These are phyloP conservation scores for Pelusios castaneus DNA, from an alignment of 2,113 vertebrate species.

Conservation along the genomic window DNA sequence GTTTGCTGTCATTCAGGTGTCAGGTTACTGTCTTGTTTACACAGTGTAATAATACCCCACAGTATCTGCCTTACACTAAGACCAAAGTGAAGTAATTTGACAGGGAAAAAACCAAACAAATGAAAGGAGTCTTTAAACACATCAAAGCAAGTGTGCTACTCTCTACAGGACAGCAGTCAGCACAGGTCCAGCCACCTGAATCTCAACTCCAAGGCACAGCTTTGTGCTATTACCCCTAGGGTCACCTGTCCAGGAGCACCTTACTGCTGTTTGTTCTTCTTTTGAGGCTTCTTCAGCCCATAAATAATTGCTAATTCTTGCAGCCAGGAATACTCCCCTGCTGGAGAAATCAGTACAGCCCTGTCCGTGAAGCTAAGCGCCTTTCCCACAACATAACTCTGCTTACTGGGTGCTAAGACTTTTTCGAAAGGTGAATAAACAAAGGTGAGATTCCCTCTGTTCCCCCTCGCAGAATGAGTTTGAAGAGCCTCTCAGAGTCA, in stretches of 20 bases:
- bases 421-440: too few relatives aligned
- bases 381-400: neutral
- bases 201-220: neutral
- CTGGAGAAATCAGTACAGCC: neutral
- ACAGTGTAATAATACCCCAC: neutral
- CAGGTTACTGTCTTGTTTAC: slow-evolving; percentile 25
- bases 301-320: accelerated
- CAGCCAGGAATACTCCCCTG: neutral
- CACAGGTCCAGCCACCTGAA: neutral
- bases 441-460: neutral
- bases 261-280: neutral
- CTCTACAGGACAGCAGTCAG: neutral
- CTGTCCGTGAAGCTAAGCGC: accelerated
- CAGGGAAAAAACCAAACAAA: slow-evolving; percentile 49
- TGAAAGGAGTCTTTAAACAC: slow-evolving; percentile 34
- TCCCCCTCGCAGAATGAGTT: neutral
- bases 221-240: neutral
- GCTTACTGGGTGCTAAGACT: too few relatives aligned
- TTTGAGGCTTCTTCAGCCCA: neutral
- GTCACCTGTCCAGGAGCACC: neutral
- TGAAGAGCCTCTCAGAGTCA: neutral
- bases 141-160: slow-evolving; percentile 32
- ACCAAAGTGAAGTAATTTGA: neutral
- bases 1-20: slow-evolving; percentile 26
- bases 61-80: neutral